A percentile compares a stretch with the other conserved stretches of the same genome.
phyloP scores from a whole-genome alignment of 2,797 vertebrate species.

The Hirundo rustica region DNA sequence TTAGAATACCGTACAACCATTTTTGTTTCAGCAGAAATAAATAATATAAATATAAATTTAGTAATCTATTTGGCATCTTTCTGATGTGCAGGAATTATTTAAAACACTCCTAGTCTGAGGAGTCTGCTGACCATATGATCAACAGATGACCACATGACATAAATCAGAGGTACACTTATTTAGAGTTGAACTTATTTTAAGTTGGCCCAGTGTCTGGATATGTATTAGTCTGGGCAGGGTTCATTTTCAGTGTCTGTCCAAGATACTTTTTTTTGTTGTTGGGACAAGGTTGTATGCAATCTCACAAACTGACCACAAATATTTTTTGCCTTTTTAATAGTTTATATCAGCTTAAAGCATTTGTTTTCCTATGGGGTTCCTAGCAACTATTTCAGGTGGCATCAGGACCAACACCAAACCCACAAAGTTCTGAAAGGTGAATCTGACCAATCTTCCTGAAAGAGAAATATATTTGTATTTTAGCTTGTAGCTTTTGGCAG shows the following conservation, averaged over 20 bases:
- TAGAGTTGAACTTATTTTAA: constrained; percentile 17
- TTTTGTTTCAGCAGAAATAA: constrained; percentile 26
- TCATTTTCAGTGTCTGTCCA: not conserved
- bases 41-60: not conserved
- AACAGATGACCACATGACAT: constrained; percentile 32
- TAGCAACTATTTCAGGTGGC: not conserved
- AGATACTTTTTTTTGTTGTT: not conserved
- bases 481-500: not conserved
- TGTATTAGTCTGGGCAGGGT: not conserved
- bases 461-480: not conserved
- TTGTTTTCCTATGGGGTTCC: not conserved
- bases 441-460: not conserved
- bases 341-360: not conserved
- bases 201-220: not conserved
- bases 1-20: not conserved
- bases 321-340: not conserved
- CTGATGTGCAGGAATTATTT: constrained; percentile 1
- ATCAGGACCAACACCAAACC: not conserved
- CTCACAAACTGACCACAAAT: not conserved
- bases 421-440: not conserved
- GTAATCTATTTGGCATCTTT: constrained; percentile 9
- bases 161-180: constrained; percentile 25
- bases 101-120: not conserved
- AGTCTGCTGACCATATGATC: constrained; percentile 25
- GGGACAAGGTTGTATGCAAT: not conserved